Percentiles rank a stretch among this genome's conserved stretches.
Conservation (phyloP, 2,797 vertebrate species). For the Dipus sagitta region DNA sequence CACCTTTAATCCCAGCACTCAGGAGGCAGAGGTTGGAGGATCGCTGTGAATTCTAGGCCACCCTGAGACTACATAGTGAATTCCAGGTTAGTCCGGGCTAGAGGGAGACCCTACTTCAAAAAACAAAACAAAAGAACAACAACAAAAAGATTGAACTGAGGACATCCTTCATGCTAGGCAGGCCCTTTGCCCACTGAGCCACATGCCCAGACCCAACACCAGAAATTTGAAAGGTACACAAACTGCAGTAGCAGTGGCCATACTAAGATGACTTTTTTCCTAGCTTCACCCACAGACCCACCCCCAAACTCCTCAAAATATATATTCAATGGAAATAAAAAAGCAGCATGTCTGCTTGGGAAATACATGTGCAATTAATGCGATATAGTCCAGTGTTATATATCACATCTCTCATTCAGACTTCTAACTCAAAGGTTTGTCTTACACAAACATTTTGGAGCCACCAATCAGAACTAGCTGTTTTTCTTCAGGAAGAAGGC, state of each 20-base stretch:
- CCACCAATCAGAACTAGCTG: neutral
- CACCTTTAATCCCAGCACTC: no score
- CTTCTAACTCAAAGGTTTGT: constrained; percentile 27
- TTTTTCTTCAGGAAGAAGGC: neutral
- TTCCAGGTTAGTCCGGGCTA: no score
- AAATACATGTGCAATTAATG: neutral
- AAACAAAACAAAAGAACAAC: no score
- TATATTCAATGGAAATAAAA: neutral
- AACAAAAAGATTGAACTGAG: no score
- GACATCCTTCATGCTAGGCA: no score
- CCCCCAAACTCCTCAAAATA: neutral
- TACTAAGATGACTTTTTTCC: neutral
- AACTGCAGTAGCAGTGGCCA: neutral
- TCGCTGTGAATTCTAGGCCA: no score
- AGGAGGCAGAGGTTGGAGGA: no score
- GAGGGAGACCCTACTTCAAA: no score
- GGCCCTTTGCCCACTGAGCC: no score
- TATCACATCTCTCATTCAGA: neutral
- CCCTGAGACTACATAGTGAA: no score
- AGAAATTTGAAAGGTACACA: constrained; percentile 26
- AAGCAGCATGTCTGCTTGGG: neutral
- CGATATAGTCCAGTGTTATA: neutral
- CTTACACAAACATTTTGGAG: neutral
- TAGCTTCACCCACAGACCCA: neutral
- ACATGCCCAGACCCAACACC: neutral